Evolutionary conservation across 2,888 invertebrate genomes (phyloP), one percentile per base, ranked within the genome.

Genomic region (Pseudoips prasinana): DNA sequence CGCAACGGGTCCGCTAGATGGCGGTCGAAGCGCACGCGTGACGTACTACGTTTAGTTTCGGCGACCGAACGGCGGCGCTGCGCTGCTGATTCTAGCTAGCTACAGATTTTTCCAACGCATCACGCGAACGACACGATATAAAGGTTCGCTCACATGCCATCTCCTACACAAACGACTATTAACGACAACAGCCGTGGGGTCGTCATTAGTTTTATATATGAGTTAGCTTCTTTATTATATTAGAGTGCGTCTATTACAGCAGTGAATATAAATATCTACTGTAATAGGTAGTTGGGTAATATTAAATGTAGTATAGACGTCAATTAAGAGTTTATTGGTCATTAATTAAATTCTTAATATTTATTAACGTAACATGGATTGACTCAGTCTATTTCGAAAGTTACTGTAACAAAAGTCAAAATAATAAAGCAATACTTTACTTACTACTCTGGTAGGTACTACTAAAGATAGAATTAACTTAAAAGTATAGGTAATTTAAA

Each of bases 51-150:
- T 70, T 76, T 80, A 76, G 74, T 80, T 83, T 78, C 73, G 75
- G 80, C 84, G 82, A 79, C 81, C 76, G 86, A 76, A 71, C 83
- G 75, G 81, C 65, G 77, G 79, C 81, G 81, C 81, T 80, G 82
- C 77, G 79, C 78, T 80, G 71, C 74, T 80, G 72, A 80, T 78
- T 87, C 83, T 84, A 84, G 78, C 80, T 81, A 81, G 78, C 80
- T 81, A 81, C 74, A 79, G 81, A 85, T 84, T 85, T 88, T 86
- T 86, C 80, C 70, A 82, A 83, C 83, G 80, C 84, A 83, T 74
- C 76, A 71, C 74, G 66, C 65, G 69, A 74, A 74, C 77, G 66
- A 73, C 65, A 73, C 66, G 59, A 62, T 49, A 48, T 82, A 67
- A 80, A 71, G 84, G 61, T 41, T 57, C 55, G 75, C 54, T 66